A percentile compares a stretch with the other conserved stretches of the same genome.
These are phyloP conservation scores for Cottus gobio DNA, from an alignment of 2,113 vertebrate species.

Conservation along the genomic window DNA sequence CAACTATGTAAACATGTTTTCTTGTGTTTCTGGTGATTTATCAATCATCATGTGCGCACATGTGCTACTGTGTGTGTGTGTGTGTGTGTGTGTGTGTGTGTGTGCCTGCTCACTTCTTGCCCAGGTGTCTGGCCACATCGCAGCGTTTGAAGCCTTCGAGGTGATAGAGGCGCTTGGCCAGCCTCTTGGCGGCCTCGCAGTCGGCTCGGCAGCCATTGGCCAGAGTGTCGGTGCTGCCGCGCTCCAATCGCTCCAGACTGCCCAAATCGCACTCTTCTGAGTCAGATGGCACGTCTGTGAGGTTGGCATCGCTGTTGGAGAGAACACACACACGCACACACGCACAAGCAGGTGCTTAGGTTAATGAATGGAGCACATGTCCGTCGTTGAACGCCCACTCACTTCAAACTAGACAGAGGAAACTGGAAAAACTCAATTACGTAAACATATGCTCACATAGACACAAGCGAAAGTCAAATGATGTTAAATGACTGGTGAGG, in stretches of 20 bases:
- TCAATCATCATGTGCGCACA: neutral
- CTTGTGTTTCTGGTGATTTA: conserved; percentile 8
- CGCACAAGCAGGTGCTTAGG: conserved; percentile 48
- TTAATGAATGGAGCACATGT: conserved; percentile 60
- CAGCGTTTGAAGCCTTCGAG: conserved; percentile 97
- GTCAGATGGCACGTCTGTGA: conserved; percentile 91
- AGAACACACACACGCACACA: conserved; percentile 23
- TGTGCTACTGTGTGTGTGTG: neutral
- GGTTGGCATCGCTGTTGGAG: conserved; percentile 88
- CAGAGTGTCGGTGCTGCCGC: conserved; percentile 91
- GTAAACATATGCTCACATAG: conserved; percentile 37
- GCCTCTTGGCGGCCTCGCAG: conserved; percentile 88
- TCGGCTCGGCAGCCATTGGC: conserved; percentile 93
- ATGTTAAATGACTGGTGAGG: conserved; percentile 34
- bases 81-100: neutral
- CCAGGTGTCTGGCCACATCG: conserved; percentile 94
- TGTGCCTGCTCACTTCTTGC: conserved; percentile 90
- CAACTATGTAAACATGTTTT: conserved; percentile 7
- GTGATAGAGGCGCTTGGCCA: conserved; percentile 94
- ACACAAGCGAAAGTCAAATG: conserved; percentile 38
- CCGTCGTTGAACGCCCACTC: conserved; percentile 7
- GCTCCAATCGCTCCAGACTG: conserved; percentile 88
- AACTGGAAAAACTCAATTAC: conserved; percentile 41
- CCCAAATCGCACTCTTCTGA: conserved; percentile 93
- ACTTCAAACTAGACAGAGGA: conserved; percentile 29